Percentiles rank a stretch among this genome's conserved stretches.
phyloP scores from a whole-genome alignment of 1,140 invertebrate genomes.

The Anagrus nilaparvatae region DNA sequence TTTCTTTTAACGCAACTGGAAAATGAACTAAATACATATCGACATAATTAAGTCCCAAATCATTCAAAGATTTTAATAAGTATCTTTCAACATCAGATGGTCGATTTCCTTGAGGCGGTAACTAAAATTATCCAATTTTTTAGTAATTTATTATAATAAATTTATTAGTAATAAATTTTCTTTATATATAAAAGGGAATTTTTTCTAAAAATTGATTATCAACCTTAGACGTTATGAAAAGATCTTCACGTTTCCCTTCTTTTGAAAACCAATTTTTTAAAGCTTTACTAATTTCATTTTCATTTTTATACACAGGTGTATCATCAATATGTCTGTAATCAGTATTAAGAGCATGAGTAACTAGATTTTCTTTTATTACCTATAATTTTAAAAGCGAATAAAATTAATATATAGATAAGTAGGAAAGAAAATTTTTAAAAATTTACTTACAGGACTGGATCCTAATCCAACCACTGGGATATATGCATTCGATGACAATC shows the following conservation, averaged over 20 bases:
- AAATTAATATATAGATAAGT: too few relatives aligned
- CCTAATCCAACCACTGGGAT: conserved; percentile 70
- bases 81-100: conserved; percentile 1
- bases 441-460: conserved; percentile 59
- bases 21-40: conserved; percentile 60
- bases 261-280: conserved; percentile 12
- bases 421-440: too few relatives aligned
- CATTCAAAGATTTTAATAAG: conserved; percentile 10
- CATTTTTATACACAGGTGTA: conserved; percentile 12
- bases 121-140: too few relatives aligned
- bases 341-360: conserved; percentile 5
- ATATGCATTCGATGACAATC: conserved; percentile 35
- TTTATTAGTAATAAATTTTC: too few relatives aligned
- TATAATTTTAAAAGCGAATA: too few relatives aligned
- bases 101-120: conserved; percentile 8
- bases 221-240: conserved; percentile 13
- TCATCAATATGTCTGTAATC: conserved; percentile 14
- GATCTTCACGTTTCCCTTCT: conserved; percentile 8
- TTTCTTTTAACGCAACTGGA: conserved; percentile 45
- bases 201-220: conserved; percentile 13
- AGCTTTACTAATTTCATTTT: conserved; percentile 11
- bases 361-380: conserved; percentile 55
- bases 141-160: too few relatives aligned
- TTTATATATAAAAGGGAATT: neutral
- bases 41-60: conserved; percentile 46